A percentile compares a stretch with the other conserved stretches of the same genome.
Conservation (phyloP, 2,797 vertebrate species). For the Pangasius djambal region DNA sequence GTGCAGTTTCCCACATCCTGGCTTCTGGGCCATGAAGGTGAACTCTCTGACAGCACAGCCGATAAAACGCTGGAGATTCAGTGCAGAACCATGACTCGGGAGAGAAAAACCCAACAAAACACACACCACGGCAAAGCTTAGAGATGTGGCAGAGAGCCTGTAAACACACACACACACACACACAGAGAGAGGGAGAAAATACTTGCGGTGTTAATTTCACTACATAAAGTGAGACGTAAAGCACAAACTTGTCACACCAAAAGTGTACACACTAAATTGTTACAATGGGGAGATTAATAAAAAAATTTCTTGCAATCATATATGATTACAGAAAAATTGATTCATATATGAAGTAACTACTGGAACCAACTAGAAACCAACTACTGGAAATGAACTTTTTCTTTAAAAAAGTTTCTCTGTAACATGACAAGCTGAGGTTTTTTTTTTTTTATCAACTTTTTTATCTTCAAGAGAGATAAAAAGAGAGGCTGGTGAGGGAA, state of each 20-base stretch:
- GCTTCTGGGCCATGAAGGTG: constrained; percentile 88
- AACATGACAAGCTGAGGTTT: background rate
- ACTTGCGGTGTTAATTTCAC: background rate
- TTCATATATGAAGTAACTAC: too few species aligned
- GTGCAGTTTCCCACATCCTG: constrained; percentile 82
- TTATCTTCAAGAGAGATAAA: background rate
- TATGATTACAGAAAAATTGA: background rate
- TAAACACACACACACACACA: constrained; percentile 20
- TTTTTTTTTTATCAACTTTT: background rate
- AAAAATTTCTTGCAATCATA: background rate
- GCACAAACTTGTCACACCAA: background rate
- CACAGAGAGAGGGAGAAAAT: background rate
- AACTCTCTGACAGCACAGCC: constrained; percentile 92
- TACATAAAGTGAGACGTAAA: background rate
- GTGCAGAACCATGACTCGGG: constrained; percentile 52
- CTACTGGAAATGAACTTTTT: too few species aligned
- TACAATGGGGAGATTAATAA: background rate
- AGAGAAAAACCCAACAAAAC: constrained; percentile 54
- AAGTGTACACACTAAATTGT: background rate
- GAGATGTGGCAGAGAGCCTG: constrained; percentile 35
- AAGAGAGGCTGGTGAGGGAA: background rate
- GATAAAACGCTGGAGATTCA: constrained; percentile 81
- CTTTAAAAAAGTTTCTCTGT: background rate
- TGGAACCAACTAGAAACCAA: too few species aligned
- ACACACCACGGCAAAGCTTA: constrained; percentile 61